phyloP scores from a whole-genome alignment of 2,113 vertebrate genomes.

The Haemorhous mexicanus region DNA sequence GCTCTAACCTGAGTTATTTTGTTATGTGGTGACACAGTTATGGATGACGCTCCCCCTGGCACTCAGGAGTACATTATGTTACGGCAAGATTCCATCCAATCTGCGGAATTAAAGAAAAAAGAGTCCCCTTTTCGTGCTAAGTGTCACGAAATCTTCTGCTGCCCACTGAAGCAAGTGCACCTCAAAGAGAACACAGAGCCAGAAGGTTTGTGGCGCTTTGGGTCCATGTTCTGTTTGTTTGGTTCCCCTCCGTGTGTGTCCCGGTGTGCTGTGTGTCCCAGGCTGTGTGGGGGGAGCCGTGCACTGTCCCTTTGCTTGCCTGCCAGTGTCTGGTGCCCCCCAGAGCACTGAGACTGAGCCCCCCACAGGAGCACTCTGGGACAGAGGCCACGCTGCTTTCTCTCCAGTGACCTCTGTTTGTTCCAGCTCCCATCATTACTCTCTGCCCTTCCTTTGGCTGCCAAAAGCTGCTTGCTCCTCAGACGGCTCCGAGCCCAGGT shows the following conservation, averaged over 20 bases:
- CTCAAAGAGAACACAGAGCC: slow-evolving; percentile 97
- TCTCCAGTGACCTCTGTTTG: slow-evolving; percentile 55
- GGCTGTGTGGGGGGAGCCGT: slow-evolving; percentile 46
- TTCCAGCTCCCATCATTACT: slow-evolving; percentile 67
- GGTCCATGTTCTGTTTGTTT: slow-evolving; percentile 80
- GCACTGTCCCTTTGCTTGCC: slow-evolving; percentile 64
- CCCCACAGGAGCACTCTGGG: background rate
- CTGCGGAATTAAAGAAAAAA: slow-evolving; percentile 99
- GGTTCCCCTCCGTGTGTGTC: slow-evolving; percentile 62
- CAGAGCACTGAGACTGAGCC: slow-evolving; percentile 10
- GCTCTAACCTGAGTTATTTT: slow-evolving; percentile 95
- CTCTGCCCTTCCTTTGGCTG: slow-evolving; percentile 69
- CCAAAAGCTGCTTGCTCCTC: slow-evolving; percentile 73
- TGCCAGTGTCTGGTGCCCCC: slow-evolving; percentile 59
- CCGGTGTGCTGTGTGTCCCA: slow-evolving; percentile 74
- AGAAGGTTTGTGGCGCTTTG: slow-evolving; percentile 94
- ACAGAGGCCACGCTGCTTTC: slow-evolving; percentile 45
- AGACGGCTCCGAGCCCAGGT: background rate
- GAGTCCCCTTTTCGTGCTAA: slow-evolving; percentile 99
- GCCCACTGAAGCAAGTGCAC: slow-evolving; percentile 98
- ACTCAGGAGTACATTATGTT: slow-evolving; percentile 99
- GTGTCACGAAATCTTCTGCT: slow-evolving; percentile 99
- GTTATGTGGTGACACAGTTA: slow-evolving; percentile 98
- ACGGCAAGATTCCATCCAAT: slow-evolving; percentile 99
- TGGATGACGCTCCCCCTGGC: slow-evolving; percentile 98